Evolutionary conservation across 2,888 invertebrate species (phyloP), one percentile per base, ranked within the genome.

Genomic region (Eupsilia transversa): DNA sequence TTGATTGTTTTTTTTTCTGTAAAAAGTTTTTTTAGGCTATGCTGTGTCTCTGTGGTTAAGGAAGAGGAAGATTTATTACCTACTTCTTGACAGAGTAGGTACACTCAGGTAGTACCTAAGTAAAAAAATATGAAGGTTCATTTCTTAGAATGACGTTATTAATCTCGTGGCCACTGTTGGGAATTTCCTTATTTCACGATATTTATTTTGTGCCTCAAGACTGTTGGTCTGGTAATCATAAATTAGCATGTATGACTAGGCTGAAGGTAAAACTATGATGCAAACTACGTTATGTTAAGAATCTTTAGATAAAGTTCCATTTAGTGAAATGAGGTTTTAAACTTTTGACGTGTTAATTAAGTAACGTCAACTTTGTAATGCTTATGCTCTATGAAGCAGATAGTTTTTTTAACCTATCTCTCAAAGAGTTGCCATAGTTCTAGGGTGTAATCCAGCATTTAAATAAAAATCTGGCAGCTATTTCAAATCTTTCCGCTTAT

Each of bases 141-240:
- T 66, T 82, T 82, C 82, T 81, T 54, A 72, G 82, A 83, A 75
- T 59, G 30, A 49, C 23, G 64, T 43, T 71, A 79, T 70, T 14
- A 60, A 65, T 73, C 71, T 68, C 49, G 66, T 65, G 66, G 82
- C 56, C 71, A 52, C 27, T 33, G 64, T 61, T 17, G 79, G 85
- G 72, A 72, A 84, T 86, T 86, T 82, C 87, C 87, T 75, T 61
- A 60, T 54, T 74, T 70, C 56, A 74, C 41, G n/a, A 69, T 82
- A 72, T 84, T 81, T 86, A 74, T 74, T 67, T 71, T 74, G 30
- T 72, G 17, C 67, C 72, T 81, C 72, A 54, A 79, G 63, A 74
- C 35, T 79, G 65, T 76, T 82, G 30, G 35, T 66, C 54, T 68
- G 66, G 33, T 49, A 65, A 57, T 77, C 72, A 77, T 80, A 72